A percentile compares a stretch with the other conserved stretches of the same genome.
phyloP scores from a whole-genome alignment of 2,888 invertebrate species.

The Phania funesta region DNA sequence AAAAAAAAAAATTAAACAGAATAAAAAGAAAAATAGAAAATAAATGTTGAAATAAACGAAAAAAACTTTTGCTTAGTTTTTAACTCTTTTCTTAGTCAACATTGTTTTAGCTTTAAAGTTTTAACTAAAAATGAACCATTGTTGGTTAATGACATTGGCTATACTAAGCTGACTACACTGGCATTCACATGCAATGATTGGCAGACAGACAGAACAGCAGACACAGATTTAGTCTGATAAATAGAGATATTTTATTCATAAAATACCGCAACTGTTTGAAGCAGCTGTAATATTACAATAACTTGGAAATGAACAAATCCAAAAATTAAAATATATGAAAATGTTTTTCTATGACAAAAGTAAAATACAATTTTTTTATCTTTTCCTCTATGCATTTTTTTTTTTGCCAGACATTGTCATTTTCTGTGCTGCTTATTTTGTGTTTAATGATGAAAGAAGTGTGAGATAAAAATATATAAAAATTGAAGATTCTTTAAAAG shows the following conservation, averaged over 20 bases:
- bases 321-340: not conserved
- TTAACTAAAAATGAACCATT: constrained; percentile 32
- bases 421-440: constrained; percentile 33
- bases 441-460: constrained; percentile 27
- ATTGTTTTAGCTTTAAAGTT: not conserved
- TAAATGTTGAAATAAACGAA: constrained; percentile 1
- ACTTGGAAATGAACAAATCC: not conserved
- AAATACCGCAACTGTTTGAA: constrained; percentile 35
- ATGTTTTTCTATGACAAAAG: constrained; percentile 34
- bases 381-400: too few relatives aligned
- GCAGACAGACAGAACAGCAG: not conserved
- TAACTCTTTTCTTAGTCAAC: not conserved
- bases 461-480: not conserved
- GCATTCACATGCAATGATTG: not conserved
- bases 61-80: constrained; percentile 41
- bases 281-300: constrained; percentile 34
- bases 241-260: constrained; percentile 25
- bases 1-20: not conserved
- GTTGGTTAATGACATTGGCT: constrained; percentile 65
- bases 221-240: not conserved
- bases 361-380: constrained; percentile 25
- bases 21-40: not conserved
- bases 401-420: constrained; percentile 57
- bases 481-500: not conserved
- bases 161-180: constrained; percentile 30